Base-by-base conservation (phyloP, 2,888 invertebrate species). In the Ornithoptera priamus region DNA sequence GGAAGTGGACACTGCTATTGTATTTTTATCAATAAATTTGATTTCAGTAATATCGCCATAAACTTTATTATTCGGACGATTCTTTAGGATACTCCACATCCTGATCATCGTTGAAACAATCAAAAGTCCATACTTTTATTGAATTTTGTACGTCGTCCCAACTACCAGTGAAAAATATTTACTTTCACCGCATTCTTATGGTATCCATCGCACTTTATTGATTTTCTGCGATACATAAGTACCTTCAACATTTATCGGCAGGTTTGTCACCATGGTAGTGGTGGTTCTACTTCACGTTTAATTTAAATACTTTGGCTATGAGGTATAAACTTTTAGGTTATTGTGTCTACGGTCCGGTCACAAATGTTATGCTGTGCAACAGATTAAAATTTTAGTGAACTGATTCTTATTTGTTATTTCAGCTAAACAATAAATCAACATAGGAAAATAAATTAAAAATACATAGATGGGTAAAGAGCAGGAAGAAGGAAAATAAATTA, bases 161-260 rank as follows among this genome's bases (percentile, higher is more conserved):
- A 86, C 96, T 97, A 46, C 97, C 98, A 71, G 97, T 97, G 56
- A 97, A 88, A 98, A 98, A 71, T 94, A 94, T 76, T 95, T 95
- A 0, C 96, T 94, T 77, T 96, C 95, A 36, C 94, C 93, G 73
- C 96, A 94, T 64, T 95, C 94, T 82, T 96, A 96, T 0, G 96
- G 96, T 77, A 96, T 94, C 97, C 97, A 98, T 73, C 97, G 93
- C 36, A 98, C 94, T 93, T 96, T 97, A 68, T 94, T 95, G 60
- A 97, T 94, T 93, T 98, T 98, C 81, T 97, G 96, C 0, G 97
- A 97, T 6, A 97, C 95, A 85, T 96, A 97, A 69, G 96, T 96
- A 63, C 96, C 96, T 82, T 95, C 95, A 2, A 97, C 93, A 76
- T 94, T 95, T 71, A 94, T 87, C 50, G 93, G 88, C 95, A 95